Evolutionary conservation across 2,888 invertebrate genomes (phyloP), one percentile per base, ranked within the genome.

Genomic region (Calameuta filiformis): DNA sequence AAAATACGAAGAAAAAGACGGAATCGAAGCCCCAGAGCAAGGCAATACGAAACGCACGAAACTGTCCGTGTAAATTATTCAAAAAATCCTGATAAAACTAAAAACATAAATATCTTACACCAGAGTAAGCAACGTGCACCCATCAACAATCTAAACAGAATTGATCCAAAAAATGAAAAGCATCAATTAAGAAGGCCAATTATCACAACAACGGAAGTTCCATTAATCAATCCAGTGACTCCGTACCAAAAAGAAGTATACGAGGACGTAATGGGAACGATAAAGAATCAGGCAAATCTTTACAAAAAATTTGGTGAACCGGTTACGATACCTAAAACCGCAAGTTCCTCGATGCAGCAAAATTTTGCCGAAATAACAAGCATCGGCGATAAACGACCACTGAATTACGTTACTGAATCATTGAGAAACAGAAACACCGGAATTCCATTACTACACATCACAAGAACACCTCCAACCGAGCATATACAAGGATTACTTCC

Each of bases 201-300:
- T 35, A 73, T 33, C 23, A 81, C 83, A 35, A 83, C 81, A 3
- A 85, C 83, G 15, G 79, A 80, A 0, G 6, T 77, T 11, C 81
- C 85, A 0, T 79, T 79, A 71, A 3, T 79, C 1, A 76, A 79
- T 12, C 73, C 80, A 12, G 75, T 81, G 1, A 82, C 79, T 3
- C 87, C 89, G 4, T 91, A 90, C 80, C 86, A 91, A 35, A 87
- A 83, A 12, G 86, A 89, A 73, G 90, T 90, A 3, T 91, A 91
- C 81, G 89, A 91, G 35, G 91, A 91, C 73, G 90, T 91, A 0
- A 90, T 91, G 90, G 90, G 89, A 1, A 90, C 87, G 3, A 91
- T 91, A 15, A 87, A 87, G 75, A 88, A 89, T 81, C 80, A 86
- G 23, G 85, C 85, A 30, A 83, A 79, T 31, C 80, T 83, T 73